Evolutionary conservation across 2,113 vertebrate genomes (phyloP).

Genomic region (Poeciliopsis occidentalis): DNA sequence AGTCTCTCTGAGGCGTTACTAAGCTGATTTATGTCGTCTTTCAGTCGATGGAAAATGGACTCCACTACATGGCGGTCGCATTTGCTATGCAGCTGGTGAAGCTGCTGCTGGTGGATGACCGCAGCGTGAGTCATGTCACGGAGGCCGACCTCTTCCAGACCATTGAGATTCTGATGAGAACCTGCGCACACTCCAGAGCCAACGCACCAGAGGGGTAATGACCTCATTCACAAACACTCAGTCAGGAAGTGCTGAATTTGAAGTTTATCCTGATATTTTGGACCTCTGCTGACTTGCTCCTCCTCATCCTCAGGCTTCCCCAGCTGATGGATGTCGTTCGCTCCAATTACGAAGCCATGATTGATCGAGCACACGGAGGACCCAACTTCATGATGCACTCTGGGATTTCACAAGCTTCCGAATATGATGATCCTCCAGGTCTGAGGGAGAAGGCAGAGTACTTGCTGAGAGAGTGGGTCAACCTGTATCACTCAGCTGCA

Average conservation of each 20-base stretch:
- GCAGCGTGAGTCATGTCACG: slow-evolving; percentile 93
- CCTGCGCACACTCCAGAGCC: slow-evolving; percentile 97
- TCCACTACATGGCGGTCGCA: slow-evolving; percentile 99
- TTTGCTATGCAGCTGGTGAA: slow-evolving; percentile 99
- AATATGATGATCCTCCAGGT: slow-evolving; percentile 97
- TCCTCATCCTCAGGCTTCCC: slow-evolving; percentile 83
- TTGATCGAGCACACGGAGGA: slow-evolving; percentile 96
- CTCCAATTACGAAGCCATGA: slow-evolving; percentile 99
- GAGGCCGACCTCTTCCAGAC: slow-evolving; percentile 98
- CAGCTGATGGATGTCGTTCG: slow-evolving; percentile 99
- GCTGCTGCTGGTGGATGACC: slow-evolving; percentile 95
- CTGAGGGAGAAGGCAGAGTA: slow-evolving; percentile 98
- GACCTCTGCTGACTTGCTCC: rapidly evolving
- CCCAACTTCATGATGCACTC: slow-evolving; percentile 99
- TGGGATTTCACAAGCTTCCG: slow-evolving; percentile 97
- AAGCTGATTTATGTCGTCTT: neutral
- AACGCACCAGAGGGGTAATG: slow-evolving; percentile 96
- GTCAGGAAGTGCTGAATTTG: neutral
- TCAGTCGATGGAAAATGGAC: slow-evolving; percentile 98
- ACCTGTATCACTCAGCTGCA: slow-evolving; percentile 97
- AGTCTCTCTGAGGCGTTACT: neutral
- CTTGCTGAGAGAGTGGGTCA: slow-evolving; percentile 97
- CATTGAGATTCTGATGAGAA: slow-evolving; percentile 98
- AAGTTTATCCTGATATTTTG: neutral
- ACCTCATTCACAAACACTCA: neutral